These are phyloP conservation scores for Epinephelus malabaricus DNA, from an alignment of 2,797 vertebrate genomes.

Conservation along the genomic window DNA sequence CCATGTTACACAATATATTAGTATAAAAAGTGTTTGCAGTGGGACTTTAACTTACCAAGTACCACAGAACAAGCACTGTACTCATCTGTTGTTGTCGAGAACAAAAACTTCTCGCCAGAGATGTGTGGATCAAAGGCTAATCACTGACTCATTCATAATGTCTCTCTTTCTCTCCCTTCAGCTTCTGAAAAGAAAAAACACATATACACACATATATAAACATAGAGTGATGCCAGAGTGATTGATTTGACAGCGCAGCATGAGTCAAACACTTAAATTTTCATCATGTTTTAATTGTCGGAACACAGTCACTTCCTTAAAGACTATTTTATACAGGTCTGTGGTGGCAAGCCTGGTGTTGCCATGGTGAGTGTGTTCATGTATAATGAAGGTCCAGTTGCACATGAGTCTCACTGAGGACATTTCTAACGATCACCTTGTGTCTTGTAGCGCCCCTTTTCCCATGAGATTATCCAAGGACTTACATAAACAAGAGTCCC, in stretches of 20 bases:
- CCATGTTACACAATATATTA: too few species aligned
- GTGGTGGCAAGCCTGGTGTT: constrained; percentile 12
- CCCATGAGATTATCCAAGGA: constrained; percentile 4
- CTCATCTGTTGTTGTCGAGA: constrained; percentile 4
- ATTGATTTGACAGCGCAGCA: background rate
- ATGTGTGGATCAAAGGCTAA: constrained; percentile 5
- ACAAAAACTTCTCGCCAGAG: background rate
- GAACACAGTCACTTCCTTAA: background rate
- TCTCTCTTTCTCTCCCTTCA: background rate
- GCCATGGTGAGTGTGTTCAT: constrained; percentile 34
- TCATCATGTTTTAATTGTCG: background rate
- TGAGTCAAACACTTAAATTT: background rate
- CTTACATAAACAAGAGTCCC: constrained; percentile 31
- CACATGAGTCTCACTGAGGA: constrained; percentile 14
- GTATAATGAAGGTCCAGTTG: constrained; percentile 10
- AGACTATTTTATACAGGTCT: background rate
- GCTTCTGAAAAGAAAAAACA: background rate
- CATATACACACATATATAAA: background rate
- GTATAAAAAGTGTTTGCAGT: too few species aligned
- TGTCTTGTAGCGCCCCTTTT: background rate
- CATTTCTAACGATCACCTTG: constrained; percentile 21
- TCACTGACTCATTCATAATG: background rate
- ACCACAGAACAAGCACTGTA: background rate
- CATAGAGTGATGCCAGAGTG: background rate
- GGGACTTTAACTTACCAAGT: background rate